phyloP scores from a whole-genome alignment of 2,113 vertebrate species.

The Hippoglossus stenolepis region DNA sequence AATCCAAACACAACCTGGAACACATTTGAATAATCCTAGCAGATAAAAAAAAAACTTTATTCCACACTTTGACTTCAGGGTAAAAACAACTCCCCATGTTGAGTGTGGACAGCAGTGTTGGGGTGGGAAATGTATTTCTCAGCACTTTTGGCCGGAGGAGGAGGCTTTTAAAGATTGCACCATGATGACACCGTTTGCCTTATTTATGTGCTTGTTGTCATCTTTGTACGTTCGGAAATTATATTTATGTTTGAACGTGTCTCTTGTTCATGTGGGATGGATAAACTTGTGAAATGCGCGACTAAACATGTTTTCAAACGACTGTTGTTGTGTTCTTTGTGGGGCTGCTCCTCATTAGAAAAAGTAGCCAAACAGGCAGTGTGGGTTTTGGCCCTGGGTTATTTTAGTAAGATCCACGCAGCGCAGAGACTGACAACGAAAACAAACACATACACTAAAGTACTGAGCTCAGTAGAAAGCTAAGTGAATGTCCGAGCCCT shows the following conservation, averaged over 20 bases:
- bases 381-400: slow-evolving; percentile 29
- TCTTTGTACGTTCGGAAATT: not conserved
- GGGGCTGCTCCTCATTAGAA: not conserved
- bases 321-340: slow-evolving; percentile 7
- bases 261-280: not conserved
- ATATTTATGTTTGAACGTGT: slow-evolving; percentile 4
- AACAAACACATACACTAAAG: slow-evolving; percentile 9
- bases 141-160: slow-evolving; percentile 14
- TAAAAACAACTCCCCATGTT: slow-evolving; percentile 8
- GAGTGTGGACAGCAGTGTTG: not conserved
- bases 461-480: not conserved
- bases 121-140: slow-evolving; percentile 10
- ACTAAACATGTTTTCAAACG: slow-evolving; percentile 36
- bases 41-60: slow-evolving; percentile 1
- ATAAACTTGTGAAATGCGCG: not conserved
- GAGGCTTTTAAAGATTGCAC: slow-evolving; percentile 3
- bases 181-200: not conserved
- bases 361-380: slow-evolving; percentile 64
- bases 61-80: slow-evolving; percentile 6
- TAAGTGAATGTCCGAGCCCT: not conserved
- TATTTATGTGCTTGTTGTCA: slow-evolving; percentile 13
- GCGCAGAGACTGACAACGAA: not conserved
- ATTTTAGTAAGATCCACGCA: slow-evolving; percentile 9
- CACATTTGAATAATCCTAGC: slow-evolving; percentile 34
- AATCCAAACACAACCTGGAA: slow-evolving; percentile 10